Evolutionary conservation across 1,140 invertebrate genomes (phyloP).

Genomic region (Drosophila mauritiana): DNA sequence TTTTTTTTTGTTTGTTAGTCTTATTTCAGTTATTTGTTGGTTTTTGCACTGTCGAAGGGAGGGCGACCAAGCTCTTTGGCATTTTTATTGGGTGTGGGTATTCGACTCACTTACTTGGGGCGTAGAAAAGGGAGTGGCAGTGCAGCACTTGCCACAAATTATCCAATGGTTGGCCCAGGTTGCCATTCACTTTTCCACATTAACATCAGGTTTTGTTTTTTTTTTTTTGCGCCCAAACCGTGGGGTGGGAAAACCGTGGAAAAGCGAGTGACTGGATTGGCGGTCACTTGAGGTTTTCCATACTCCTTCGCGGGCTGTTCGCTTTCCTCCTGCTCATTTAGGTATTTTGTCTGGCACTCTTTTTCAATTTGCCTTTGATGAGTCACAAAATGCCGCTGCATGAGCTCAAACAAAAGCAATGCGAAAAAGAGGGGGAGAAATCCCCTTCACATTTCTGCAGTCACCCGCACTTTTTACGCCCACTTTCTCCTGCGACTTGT

Average conservation of each 20-base stretch:
- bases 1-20: constrained; percentile 5
- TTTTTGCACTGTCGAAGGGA: constrained; percentile 14
- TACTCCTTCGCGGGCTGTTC: constrained; percentile 15
- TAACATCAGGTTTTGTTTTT: constrained; percentile 18
- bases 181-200: constrained; percentile 63
- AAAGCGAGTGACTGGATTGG: constrained; percentile 29
- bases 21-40: constrained; percentile 13
- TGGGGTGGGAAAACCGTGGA: constrained; percentile 10
- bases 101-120: constrained; percentile 27
- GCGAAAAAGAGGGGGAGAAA: neutral
- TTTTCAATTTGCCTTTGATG: constrained; percentile 53
- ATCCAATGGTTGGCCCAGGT: constrained; percentile 49
- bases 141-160: constrained; percentile 60
- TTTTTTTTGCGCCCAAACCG: neutral
- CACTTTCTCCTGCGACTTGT: constrained; percentile 37
- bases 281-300: constrained; percentile 54
- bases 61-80: constrained; percentile 32
- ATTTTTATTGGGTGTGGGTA: constrained; percentile 44
- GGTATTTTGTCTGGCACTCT: constrained; percentile 15
- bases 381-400: constrained; percentile 43
- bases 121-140: constrained; percentile 35
- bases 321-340: constrained; percentile 39
- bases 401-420: neutral
- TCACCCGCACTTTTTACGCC: constrained; percentile 4
- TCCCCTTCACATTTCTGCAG: constrained; percentile 9